These are phyloP conservation scores for Coreoperca whiteheadi DNA, from an alignment of 2,113 vertebrate genomes.

Conservation along the genomic window DNA sequence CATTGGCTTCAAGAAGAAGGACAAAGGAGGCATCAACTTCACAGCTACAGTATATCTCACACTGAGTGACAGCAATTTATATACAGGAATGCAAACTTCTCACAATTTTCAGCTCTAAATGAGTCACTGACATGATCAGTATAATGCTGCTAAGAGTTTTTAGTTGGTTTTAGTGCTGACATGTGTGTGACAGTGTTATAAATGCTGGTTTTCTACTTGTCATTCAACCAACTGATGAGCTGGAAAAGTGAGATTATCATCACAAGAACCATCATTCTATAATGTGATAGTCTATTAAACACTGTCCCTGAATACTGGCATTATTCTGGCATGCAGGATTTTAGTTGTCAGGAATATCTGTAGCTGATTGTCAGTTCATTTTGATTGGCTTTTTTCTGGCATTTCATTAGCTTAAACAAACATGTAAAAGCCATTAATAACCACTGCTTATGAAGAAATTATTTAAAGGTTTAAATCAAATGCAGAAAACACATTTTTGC, in stretches of 20 bases:
- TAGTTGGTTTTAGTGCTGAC: neutral
- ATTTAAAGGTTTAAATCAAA: neutral
- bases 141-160: neutral
- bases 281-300: neutral
- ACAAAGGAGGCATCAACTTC: conserved; percentile 99
- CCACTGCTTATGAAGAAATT: neutral
- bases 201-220: neutral
- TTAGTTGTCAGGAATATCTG: neutral
- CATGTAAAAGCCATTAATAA: neutral
- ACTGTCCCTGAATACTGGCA: neutral
- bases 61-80: neutral
- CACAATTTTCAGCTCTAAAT: neutral
- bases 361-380: neutral
- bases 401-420: conserved; percentile 1
- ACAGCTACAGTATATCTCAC: conserved; percentile 89
- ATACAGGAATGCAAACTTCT: neutral
- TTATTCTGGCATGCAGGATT: conserved; percentile 5
- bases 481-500: neutral
- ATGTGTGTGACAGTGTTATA: neutral
- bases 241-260: conserved; percentile 4
- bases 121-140: neutral
- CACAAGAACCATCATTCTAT: neutral
- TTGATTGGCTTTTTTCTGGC: neutral
- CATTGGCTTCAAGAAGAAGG: conserved; percentile 98
- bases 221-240: neutral